These are phyloP conservation scores for Drosophila biarmipes DNA, from an alignment of 1,140 invertebrate species.

Conservation along the genomic window DNA sequence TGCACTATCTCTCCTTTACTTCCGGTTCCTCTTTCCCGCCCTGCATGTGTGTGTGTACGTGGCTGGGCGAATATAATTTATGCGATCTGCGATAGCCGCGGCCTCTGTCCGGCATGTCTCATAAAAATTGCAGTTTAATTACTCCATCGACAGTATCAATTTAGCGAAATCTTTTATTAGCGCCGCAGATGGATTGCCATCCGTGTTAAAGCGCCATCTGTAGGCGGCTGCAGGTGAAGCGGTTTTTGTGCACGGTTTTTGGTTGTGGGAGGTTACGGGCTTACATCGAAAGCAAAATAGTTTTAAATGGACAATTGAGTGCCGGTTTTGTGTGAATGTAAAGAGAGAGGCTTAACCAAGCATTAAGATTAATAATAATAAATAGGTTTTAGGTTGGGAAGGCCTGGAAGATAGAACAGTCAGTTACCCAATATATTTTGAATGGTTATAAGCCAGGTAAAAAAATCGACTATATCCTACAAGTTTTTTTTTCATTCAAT, in stretches of 20 bases:
- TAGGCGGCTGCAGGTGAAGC: conserved; percentile 63
- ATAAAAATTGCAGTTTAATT: conserved; percentile 85
- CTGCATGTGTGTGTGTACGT: conserved; percentile 25
- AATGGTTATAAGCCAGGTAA: no score
- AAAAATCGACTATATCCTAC: no score
- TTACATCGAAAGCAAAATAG: not conserved
- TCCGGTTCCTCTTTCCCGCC: conserved; percentile 3
- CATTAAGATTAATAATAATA: not conserved
- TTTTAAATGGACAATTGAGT: no score
- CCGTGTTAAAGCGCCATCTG: conserved; percentile 80
- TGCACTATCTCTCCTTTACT: conserved; percentile 13
- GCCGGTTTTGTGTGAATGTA: not conserved
- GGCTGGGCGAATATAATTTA: conserved; percentile 77
- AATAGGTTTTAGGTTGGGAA: no score
- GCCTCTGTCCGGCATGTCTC: conserved; percentile 84
- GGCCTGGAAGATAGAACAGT: no score
- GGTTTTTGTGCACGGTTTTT: conserved; percentile 14
- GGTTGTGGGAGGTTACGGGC: conserved; percentile 1
- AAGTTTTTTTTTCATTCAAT: no score
- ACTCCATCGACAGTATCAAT: conserved; percentile 84
- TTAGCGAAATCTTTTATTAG: conserved; percentile 84
- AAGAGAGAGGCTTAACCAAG: no score
- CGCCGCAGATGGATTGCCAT: conserved; percentile 78
- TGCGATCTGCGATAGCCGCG: conserved; percentile 81
- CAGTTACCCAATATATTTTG: no score